A percentile compares a stretch with the other conserved stretches of the same genome.
These are phyloP conservation scores for Mesochorus sp. DNA, from an alignment of 2,888 invertebrate genomes.

Conservation along the genomic window DNA sequence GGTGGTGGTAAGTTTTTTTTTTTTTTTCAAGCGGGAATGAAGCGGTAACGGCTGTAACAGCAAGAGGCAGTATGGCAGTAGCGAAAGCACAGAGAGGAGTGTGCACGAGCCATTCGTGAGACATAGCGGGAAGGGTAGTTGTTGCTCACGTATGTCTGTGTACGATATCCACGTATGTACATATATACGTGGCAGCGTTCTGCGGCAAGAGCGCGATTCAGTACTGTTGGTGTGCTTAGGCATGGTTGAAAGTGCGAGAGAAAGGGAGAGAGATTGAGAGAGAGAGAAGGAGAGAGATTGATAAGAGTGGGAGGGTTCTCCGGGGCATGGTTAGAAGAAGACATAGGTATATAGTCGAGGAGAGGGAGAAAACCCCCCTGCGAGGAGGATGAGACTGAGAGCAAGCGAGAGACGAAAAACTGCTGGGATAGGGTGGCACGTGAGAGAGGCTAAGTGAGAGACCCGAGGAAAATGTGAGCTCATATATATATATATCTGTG, in stretches of 20 bases:
- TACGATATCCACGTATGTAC: conserved; percentile 3
- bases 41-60: conserved; percentile 20
- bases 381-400: conserved; percentile 50
- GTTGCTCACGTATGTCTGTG: conserved; percentile 28
- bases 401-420: conserved; percentile 34
- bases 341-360: conserved; percentile 26
- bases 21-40: conserved; percentile 5
- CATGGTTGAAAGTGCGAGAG: conserved; percentile 29
- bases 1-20: conserved; percentile 16
- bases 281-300: conserved; percentile 25
- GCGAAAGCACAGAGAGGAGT: conserved; percentile 45
- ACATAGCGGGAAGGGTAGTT: conserved; percentile 21
- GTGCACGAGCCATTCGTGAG: conserved; percentile 22
- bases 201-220: conserved; percentile 10
- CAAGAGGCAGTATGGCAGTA: conserved; percentile 45
- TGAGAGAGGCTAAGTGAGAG: conserved; percentile 55
- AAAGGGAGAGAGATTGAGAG: conserved; percentile 38
- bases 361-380: conserved; percentile 53
- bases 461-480: conserved; percentile 27
- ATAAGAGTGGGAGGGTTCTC: conserved; percentile 52
- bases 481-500: conserved; percentile 18
- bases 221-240: background rate
- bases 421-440: conserved; percentile 42
- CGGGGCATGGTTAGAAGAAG: conserved; percentile 36
- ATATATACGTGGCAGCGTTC: conserved; percentile 7